Base-by-base conservation (phyloP, 2,888 invertebrate genomes). In the Junonia oenone region DNA sequence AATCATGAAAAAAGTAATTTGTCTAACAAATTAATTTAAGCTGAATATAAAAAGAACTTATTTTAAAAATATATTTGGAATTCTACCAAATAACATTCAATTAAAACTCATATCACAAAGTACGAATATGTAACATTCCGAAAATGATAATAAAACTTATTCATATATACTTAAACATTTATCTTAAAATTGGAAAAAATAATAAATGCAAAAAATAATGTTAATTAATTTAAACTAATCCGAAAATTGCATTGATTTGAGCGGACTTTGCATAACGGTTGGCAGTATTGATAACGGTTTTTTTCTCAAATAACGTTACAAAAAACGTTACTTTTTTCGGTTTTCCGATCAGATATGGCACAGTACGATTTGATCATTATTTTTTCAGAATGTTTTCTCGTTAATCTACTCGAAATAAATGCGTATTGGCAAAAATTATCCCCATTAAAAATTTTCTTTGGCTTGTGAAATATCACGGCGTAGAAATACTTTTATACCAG, bases 401-500 rank as follows among this genome's bases (percentile, higher is more conserved):
- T 43, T 69, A 73, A 64, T 71, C 74, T 76, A 79, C 66, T 72
- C 70, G 70, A 78, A 75, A 75, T 86, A 83, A 82, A 83, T 84
- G 84, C 84, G 68, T 63, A 68, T 71, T 64, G 73, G 75, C 72
- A 76, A 56, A 56, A 69, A 66, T 73, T 69, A 75, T 79, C 73
- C 76, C 73, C 76, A 68, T 76, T 73, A 70, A 13, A 43, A 26
- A 26, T 13, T 43, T 75, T 90, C 88, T 89, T 90, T 90, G 90
- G 90, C 76, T 86, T 86, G 83, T 83, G 87, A 84, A 78, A 79
- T 89, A 89, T 90, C 89, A 90, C 89, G 79, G 81, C 74, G 78
- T 85, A 76, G 76, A 72, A 82, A 80, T 84, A 82, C 78, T 81
- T 83, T 80, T 61, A 73, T 72, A 70, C 64, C 65, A 69, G 69